Base-by-base conservation (phyloP, 2,113 vertebrate genomes). In the Bambusicola thoracicus region DNA sequence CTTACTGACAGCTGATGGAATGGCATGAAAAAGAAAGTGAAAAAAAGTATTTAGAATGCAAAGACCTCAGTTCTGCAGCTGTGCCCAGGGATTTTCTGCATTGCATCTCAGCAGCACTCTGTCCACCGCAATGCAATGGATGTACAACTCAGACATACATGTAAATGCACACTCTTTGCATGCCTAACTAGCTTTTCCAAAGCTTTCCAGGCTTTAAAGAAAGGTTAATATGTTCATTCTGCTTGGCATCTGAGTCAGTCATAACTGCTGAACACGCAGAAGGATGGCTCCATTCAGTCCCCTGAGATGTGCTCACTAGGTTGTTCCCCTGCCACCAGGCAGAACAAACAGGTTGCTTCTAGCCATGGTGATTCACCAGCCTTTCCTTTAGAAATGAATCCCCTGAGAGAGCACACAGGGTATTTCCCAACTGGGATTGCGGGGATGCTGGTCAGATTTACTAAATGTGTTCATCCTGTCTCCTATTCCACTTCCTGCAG, bases 71-170 rank as follows among this genome's bases (percentile, higher is more conserved):
- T n/a, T 15, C 29, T 78, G 56, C 41, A 34, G 38, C 44, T 6
- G 0, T 1, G 1, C 6, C 3, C 21, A 81, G 11, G 38, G 78
- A 11, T 22, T 3, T 66, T 29, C 41, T 55, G 22, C 13, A 46
- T 12, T 16, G 13, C 1, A 2, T 9, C 30, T 16, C 0, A 2
- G 41, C 17, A 69, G 73, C 16, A 75, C 34, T 49, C 63, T 15
- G 8, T 25, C 90, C 3, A 0, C 18, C 51, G 20, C 16, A 8
- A 16, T 27, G 36, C 0, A 0, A 20, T 0, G 2, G 59, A 38
- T 3, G 1, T 2, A 6, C 22, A 14, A 32, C 72, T 85, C 72
- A 49, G 1, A 0, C 13, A 14, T 6, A 38, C 27, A 48, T 68
- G 34, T 34, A 83, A 83, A 70, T 75, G 29, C 22, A 34, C 72